Base-by-base conservation (phyloP, 2,888 invertebrate species). In the Lycophotia porphyrea region DNA sequence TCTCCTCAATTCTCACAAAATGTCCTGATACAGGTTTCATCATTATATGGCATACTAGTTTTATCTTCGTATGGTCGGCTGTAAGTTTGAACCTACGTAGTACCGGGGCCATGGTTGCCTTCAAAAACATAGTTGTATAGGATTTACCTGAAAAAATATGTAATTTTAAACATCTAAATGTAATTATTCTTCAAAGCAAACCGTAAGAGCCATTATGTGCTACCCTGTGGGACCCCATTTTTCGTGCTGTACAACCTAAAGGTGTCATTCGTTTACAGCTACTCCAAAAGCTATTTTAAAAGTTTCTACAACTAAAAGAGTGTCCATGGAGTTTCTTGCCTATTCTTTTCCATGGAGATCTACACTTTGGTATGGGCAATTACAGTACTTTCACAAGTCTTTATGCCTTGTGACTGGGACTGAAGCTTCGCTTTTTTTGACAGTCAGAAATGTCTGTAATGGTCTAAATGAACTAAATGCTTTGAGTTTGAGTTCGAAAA, bases 1-100 rank as follows among this genome's bases (percentile, higher is more conserved):
- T 63, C n/a, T 63, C 63, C 39, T 63, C 63, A 63, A 63, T 63
- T 39, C 18, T 39, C n/a, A 63, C 39, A n/a, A 63, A 63, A 39
- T 63, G 63, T 18, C 63, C 63, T 13, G 63, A 15, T 18, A 18
- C 18, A 27, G 63, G 63, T 63, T 39, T 63, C 8, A 63, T 1
- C 39, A 39, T 39, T 36, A 63, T 27, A 27, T 18, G 2, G n/a
- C 39, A 63, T 18, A 4, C 42, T 18, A 63, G 39, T 63, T 63
- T 63, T 4, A 63, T n/a, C 8, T 63, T 63, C 39, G n/a, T 63
- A 18, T 63, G 39, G 15, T 63, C 63, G 4, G 39, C 63, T 39
- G 63, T 63, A 18, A 63, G 39, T 63, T 63, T 63, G 8, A 39
- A 63, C n/a, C 24, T 63, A 18, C 63, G 63, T 18, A 63, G n/a